Base-by-base conservation (phyloP, 2,797 vertebrate genomes). In the Hypotaenidia okinawae region DNA sequence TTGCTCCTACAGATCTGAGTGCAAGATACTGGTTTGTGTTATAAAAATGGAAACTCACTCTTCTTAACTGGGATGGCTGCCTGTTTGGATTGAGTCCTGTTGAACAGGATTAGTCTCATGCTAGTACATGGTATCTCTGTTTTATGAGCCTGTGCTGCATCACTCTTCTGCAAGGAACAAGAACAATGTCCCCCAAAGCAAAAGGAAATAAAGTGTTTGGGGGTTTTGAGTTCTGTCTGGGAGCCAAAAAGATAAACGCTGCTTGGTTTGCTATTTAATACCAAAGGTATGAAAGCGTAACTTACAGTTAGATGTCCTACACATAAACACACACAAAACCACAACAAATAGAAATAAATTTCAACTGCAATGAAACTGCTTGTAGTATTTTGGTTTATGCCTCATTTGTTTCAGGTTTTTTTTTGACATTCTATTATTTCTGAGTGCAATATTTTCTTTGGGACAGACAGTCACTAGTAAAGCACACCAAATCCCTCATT, bases 351-450 rank as follows among this genome's bases (percentile, higher is more conserved):
- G 63, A 90, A 90, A 92, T 87, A 49, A 24, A 82, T 67, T 67
- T 72, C 30, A 49, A n/a, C 59, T 51, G 87, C 69, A 88, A 24
- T 88, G 88, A 93, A 76, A 88, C 51, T 47, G 49, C 76, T 75
- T 67, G 47, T 67, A 79, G 70, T 45, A 47, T 87, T 92, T 90
- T 78, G 32, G 67, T 91, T 92, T 93, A 89, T 69, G 79, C 28
- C 55, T 93, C 55, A 68, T 95, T 94, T 95, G 66, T 91, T 69
- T 66, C 30, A 19, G 62, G 37, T 19, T 76, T 59, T 45, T 79
- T 93, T 73, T 73, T 88, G 87, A 84, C 89, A 92, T 87, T 32
- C 73, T 43, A 66, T 95, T 84, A 88, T 95, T 96, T 92, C 83
- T 59, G 43, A 84, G 73, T 19, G 39, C 94, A 84, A 61, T 57